Percentiles rank a stretch among this genome's conserved stretches.
These are phyloP conservation scores for Aelia acuminata DNA, from an alignment of 2,888 invertebrate genomes.

Conservation along the genomic window DNA sequence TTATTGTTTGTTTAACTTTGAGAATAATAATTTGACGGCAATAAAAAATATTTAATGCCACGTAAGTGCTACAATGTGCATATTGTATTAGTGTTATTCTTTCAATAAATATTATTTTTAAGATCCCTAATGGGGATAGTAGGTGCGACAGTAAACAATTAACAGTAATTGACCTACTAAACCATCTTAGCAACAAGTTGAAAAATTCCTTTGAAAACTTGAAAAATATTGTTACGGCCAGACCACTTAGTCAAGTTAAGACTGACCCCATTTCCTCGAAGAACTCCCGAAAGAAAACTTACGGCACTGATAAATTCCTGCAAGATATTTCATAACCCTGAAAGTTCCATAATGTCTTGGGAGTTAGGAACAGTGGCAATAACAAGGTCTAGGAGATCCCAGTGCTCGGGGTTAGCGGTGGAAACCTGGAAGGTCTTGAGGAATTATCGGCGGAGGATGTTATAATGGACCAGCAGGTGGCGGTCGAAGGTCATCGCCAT, in stretches of 20 bases:
- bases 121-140: no score
- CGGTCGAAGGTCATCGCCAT: not conserved
- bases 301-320: not conserved
- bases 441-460: not conserved
- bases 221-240: not conserved
- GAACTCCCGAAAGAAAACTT: slow-evolving; percentile 12
- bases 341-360: not conserved
- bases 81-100: no score
- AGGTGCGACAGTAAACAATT: no score
- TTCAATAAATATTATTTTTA: no score
- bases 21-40: no score
- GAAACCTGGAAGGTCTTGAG: not conserved
- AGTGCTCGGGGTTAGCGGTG: not conserved
- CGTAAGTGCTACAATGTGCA: no score
- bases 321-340: slow-evolving; percentile 23
- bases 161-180: not conserved
- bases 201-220: not conserved
- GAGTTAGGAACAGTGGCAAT: not conserved
- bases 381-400: not conserved
- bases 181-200: not conserved
- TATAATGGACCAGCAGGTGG: not conserved
- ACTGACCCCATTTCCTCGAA: not conserved
- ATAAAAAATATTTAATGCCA: no score
- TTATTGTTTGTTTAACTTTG: no score
- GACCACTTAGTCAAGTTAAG: not conserved